A percentile compares a stretch with the other conserved stretches of the same genome.
Conservation (phyloP, 2,797 vertebrate species). For the Moxostoma hubbsi region DNA sequence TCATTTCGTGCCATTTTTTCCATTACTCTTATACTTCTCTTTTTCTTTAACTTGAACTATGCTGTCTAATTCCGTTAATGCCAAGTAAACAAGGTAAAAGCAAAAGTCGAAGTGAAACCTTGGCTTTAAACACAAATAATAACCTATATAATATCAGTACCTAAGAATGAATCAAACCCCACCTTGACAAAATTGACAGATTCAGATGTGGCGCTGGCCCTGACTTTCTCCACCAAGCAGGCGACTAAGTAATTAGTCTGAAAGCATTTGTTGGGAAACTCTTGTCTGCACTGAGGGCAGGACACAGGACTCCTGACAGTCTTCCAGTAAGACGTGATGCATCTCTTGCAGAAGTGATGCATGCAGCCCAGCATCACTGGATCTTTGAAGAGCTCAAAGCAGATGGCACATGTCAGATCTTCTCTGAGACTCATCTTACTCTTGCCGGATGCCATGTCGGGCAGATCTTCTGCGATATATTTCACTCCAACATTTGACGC, state of each 20-base stretch:
- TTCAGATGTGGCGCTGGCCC: constrained; percentile 67
- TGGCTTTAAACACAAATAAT: too few species aligned
- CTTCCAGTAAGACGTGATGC: constrained; percentile 85
- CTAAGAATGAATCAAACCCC: constrained; percentile 36
- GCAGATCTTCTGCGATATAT: constrained; percentile 12
- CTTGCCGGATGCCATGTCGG: constrained; percentile 48
- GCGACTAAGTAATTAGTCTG: constrained; percentile 84
- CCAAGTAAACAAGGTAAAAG: background rate
- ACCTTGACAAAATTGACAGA: constrained; percentile 76
- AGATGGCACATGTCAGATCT: constrained; percentile 89
- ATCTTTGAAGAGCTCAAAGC: constrained; percentile 85
- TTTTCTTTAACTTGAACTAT: background rate
- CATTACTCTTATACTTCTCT: background rate
- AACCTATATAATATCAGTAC: too few species aligned
- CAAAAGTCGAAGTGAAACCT: too few species aligned
- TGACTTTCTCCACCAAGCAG: constrained; percentile 85
- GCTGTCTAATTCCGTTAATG: background rate
- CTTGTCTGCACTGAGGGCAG: constrained; percentile 85
- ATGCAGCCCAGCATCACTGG: constrained; percentile 89
- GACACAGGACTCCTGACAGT: constrained; percentile 62
- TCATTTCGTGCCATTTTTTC: background rate
- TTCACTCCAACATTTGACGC: constrained; percentile 49
- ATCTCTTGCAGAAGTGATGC: constrained; percentile 88
- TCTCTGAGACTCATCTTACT: constrained; percentile 76
- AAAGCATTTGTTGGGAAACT: constrained; percentile 77